Conservation (phyloP, 1,140 invertebrate genomes). For the Anthonomus grandis region DNA sequence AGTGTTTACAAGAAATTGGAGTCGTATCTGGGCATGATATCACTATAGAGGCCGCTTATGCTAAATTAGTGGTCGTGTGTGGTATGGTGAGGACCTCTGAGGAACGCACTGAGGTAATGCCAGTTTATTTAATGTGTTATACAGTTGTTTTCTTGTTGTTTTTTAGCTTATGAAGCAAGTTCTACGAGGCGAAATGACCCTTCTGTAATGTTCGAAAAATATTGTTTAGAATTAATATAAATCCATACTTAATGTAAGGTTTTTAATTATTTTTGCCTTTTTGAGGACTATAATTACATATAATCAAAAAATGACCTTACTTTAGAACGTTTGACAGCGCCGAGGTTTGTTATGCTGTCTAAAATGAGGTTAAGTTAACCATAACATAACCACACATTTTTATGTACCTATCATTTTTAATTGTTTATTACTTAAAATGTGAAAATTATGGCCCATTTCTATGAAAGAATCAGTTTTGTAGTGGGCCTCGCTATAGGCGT, state of each 20-base stretch:
- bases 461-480: constrained; percentile 22
- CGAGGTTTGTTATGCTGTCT: too few species aligned
- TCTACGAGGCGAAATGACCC: constrained; percentile 66
- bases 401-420: too few species aligned
- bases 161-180: constrained; percentile 76
- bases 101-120: constrained; percentile 28
- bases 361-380: too few species aligned
- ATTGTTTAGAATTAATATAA: too few species aligned
- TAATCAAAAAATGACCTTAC: too few species aligned
- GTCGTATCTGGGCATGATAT: constrained; percentile 90
- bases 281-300: too few species aligned
- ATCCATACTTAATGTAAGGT: too few species aligned
- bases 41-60: constrained; percentile 91
- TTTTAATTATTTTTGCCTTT: too few species aligned
- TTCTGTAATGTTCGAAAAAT: neutral
- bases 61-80: constrained; percentile 89
- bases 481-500: constrained; percentile 21
- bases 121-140: neutral
- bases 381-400: too few species aligned
- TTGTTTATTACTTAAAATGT: too few species aligned
- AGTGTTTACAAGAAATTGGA: constrained; percentile 55
- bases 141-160: constrained; percentile 4
- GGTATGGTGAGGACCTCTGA: constrained; percentile 22
- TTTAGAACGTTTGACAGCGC: too few species aligned
- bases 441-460: constrained; percentile 30